Evolutionary conservation across 2,797 vertebrate species (phyloP), one percentile per base, ranked within the genome.

Genomic region (Sarcophilus harrisii): DNA sequence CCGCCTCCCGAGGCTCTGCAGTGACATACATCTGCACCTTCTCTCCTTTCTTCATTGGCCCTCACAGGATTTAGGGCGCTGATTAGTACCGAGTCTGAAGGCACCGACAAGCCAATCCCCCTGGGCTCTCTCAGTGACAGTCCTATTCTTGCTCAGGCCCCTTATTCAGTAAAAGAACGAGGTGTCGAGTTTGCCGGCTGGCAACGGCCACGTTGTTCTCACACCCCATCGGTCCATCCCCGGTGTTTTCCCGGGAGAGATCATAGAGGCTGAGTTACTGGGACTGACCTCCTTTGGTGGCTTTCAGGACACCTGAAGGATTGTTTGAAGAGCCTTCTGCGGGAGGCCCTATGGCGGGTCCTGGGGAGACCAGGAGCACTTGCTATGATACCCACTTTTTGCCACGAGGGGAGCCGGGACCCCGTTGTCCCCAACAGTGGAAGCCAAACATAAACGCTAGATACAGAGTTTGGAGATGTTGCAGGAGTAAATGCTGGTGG

Each of bases 1-100:
- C 59, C 57, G 2, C n/a, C 0, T 0, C 14, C 10, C 11, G 21
- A 1, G 12, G 1, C 49, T 38, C 52, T 9, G 5, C 16, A 18
- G 29, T 0, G 21, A 89, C 21, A 27, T 32, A 1, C 2, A 52
- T 59, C 38, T 14, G 4, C 55, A 29, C 10, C 29, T 24, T 81
- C 55, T 38, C 21, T 38, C 16, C 55, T 16, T 94, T 92, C 21
- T 52, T 95, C 54, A 30, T 14, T 16, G 4, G 57, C 92, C 90
- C 24, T 60, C 90, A 12, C 21, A 87, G 30, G 58, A 1, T 94
- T 94, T 13, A 49, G 45, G 38, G 3, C 10, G 0, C 55, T 21
- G 58, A 0, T 91, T 91, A 24, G 95, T 16, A n/a, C 11, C 29
- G 32, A 89, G 11, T 60, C 10, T 16, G 91, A 27, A 95, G 28